Conservation (phyloP, 2,797 vertebrate species). For the Tiaroga cobitis region DNA sequence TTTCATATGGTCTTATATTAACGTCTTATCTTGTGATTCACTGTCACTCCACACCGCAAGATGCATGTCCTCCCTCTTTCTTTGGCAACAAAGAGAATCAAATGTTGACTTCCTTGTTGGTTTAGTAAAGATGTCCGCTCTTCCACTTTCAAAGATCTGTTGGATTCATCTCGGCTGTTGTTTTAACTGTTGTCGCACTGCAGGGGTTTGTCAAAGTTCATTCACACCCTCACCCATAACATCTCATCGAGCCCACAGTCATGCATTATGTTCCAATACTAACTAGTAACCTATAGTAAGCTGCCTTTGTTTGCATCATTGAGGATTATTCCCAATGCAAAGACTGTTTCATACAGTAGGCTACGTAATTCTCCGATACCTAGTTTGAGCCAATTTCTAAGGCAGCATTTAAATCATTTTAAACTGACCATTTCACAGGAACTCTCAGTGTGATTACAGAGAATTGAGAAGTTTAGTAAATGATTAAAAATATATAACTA, state of each 20-base stretch:
- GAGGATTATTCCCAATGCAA: not conserved
- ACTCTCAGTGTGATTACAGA: not conserved
- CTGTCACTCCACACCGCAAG: not conserved
- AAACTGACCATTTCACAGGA: not conserved
- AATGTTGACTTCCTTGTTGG: not conserved
- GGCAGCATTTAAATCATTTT: not conserved
- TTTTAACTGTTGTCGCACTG: slow-evolving; percentile 37
- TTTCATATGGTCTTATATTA: not conserved
- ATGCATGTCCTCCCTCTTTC: not conserved
- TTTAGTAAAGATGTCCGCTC: slow-evolving; percentile 6
- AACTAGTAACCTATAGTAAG: not conserved
- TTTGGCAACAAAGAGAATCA: slow-evolving; percentile 3
- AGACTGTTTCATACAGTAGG: not conserved
- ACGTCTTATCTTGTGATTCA: not conserved
- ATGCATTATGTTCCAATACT: not conserved
- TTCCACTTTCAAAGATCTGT: not conserved
- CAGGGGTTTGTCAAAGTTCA: slow-evolving; percentile 42
- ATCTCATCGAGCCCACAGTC: slow-evolving; percentile 41
- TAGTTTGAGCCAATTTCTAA: not conserved
- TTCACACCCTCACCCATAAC: slow-evolving; percentile 23
- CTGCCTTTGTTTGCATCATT: not conserved
- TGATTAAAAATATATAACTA: too few relatives aligned
- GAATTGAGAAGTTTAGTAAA: too few relatives aligned
- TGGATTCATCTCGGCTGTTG: slow-evolving; percentile 26
- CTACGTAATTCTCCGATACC: not conserved